Evolutionary conservation across 1,140 invertebrate genomes (phyloP), one percentile per base, ranked within the genome.

Genomic region (Pachypsylla venusta): DNA sequence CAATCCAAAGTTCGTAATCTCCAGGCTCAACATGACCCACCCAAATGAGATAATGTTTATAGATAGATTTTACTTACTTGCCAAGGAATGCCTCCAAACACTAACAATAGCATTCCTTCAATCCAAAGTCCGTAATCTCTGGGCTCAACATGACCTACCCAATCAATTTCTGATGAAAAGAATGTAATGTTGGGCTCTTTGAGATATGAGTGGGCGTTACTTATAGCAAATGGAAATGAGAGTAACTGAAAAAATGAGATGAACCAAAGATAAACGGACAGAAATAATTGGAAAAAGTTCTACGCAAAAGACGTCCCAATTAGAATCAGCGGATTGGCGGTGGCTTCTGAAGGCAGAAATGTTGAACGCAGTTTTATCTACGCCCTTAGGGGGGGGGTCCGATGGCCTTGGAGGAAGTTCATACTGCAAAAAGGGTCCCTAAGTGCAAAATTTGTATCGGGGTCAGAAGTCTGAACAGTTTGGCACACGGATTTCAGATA

Each of bases 71-170:
- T 57, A 54, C 22, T 65, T 62, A 85, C 84, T 79, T 89, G 87
- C 85, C 86, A 90, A 27, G 87, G 85, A 64, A 90, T 87, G 54
- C 87, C 87, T 2, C 87, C 87, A 68, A 89, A 86, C 28, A 84
- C 77, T 3, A 89, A 72, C 19, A 89, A 73, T 5, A 89, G 73
- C 70, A 80, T 80, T 53, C 74, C 76, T 69, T 90, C 87, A 20
- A 82, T 68, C 75, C 85, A 89, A 20, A 75, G 70, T 1, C 80
- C 81, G 13, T 79, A 69, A 56, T 79, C 75, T 55, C 73, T 67
- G 12, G 68, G 70, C 54, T 78, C 73, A 26, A 89, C 69, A 20
- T 73, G 68, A 0, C 83, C 83, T 19, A 86, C 68, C 83, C 83
- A 89, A 60, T 82, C 77, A 78, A 81, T 80, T 80, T 63, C 64